Percentiles rank a stretch among this genome's conserved stretches.
These are phyloP conservation scores for Congeria kusceri DNA, from an alignment of 2,888 invertebrate species.

Conservation along the genomic window DNA sequence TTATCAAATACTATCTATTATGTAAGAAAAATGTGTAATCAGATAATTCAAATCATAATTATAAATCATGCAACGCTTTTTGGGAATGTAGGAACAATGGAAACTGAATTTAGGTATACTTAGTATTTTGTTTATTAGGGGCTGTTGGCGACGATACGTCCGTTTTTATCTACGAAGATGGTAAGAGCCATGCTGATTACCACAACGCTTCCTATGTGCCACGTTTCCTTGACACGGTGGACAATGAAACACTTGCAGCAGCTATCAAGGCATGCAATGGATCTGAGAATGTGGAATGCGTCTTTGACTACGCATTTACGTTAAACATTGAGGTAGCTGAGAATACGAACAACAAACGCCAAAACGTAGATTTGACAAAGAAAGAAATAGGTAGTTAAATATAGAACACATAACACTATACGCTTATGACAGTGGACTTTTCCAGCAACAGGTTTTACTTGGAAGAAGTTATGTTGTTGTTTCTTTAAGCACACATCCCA, in stretches of 20 bases:
- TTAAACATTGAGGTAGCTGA: neutral
- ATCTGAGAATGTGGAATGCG: neutral
- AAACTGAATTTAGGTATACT: too few relatives aligned
- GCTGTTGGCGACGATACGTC: neutral
- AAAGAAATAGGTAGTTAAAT: slow-evolving; percentile 9
- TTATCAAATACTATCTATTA: too few relatives aligned
- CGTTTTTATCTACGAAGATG: slow-evolving; percentile 18
- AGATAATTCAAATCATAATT: too few relatives aligned
- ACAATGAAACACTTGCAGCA: neutral
- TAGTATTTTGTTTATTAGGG: too few relatives aligned
- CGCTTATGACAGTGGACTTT: too few relatives aligned
- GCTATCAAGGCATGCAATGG: slow-evolving; percentile 13
- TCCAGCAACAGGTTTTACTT: too few relatives aligned
- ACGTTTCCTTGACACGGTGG: slow-evolving; percentile 15
- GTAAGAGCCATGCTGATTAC: slow-evolving; percentile 19
- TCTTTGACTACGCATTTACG: neutral
- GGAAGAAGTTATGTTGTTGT: too few relatives aligned
- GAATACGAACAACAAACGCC: neutral
- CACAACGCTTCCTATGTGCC: slow-evolving; percentile 26
- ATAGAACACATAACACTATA: too few relatives aligned
- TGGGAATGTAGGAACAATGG: too few relatives aligned
- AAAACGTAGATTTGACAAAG: neutral
- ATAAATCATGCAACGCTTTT: too few relatives aligned
- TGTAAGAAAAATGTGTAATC: too few relatives aligned
- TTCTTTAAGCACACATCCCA: too few relatives aligned